These are phyloP conservation scores for Scaptomyza flava DNA, from an alignment of 2,888 invertebrate genomes.

Conservation along the genomic window DNA sequence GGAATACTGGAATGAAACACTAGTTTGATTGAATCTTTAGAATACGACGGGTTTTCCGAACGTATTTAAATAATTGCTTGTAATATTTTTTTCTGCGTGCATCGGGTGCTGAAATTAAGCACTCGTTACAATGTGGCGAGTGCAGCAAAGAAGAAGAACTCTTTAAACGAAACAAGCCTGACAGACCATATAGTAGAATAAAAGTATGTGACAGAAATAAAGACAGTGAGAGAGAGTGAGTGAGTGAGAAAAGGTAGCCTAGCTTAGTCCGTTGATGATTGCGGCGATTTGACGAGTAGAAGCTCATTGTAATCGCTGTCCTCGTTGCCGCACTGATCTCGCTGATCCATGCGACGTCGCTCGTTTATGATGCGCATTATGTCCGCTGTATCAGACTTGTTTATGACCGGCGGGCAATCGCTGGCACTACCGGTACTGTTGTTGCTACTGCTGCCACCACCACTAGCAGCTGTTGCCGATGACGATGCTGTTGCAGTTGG, in stretches of 20 bases:
- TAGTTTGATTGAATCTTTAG: neutral
- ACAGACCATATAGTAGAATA: neutral
- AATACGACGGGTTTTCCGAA: neutral
- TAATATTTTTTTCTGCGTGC: neutral
- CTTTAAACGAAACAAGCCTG: conserved; percentile 15
- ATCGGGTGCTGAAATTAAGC: conserved; percentile 1
- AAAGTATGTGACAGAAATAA: neutral
- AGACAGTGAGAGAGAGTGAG: neutral
- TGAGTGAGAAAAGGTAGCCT: conserved; percentile 1
- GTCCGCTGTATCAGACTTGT: conserved; percentile 84
- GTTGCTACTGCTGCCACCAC: conserved; percentile 8
- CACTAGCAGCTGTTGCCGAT: neutral
- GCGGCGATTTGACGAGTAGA: conserved; percentile 82
- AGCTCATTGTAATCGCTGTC: conserved; percentile 84
- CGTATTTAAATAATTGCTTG: neutral
- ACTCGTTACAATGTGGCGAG: neutral
- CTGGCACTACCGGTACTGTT: conserved; percentile 2
- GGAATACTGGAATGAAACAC: conserved; percentile 12
- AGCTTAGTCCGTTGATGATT: conserved; percentile 80
- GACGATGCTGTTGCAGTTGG: conserved; percentile 4
- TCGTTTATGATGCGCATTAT: conserved; percentile 84
- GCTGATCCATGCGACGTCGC: conserved; percentile 83
- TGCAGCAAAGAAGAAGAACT: neutral
- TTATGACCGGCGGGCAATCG: conserved; percentile 32
- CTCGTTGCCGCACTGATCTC: conserved; percentile 83